phyloP scores from a whole-genome alignment of 2,888 invertebrate genomes.

The Tenthredo notha region DNA sequence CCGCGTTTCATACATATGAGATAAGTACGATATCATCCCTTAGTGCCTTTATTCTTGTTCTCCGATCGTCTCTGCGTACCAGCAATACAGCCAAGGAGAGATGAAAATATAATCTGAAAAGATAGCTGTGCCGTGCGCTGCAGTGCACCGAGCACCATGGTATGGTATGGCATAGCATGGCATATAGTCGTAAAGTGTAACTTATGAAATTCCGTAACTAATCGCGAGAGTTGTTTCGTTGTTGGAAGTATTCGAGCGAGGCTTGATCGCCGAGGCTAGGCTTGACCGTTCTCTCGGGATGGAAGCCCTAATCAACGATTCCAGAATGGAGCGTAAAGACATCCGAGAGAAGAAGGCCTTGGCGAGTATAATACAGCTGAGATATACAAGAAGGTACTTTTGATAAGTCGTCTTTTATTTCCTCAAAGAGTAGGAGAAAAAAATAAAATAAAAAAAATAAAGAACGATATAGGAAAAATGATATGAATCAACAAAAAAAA shows the following conservation, averaged over 20 bases:
- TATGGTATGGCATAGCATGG: too few species aligned
- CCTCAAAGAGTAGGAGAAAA: neutral
- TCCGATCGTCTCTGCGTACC: too few species aligned
- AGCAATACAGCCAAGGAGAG: neutral
- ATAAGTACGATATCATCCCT: neutral
- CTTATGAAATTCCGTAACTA: constrained; percentile 54
- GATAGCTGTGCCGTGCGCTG: neutral
- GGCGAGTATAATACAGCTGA: neutral
- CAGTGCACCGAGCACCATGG: constrained; percentile 5
- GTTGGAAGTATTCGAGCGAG: neutral
- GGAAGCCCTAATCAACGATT: constrained; percentile 62
- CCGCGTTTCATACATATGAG: neutral
- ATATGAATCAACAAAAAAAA: too few species aligned
- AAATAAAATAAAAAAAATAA: neutral
- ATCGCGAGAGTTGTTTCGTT: constrained; percentile 28
- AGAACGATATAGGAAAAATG: too few species aligned
- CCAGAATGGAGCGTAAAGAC: constrained; percentile 53
- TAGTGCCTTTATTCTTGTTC: neutral
- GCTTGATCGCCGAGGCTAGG: constrained; percentile 17
- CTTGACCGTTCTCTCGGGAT: constrained; percentile 23
- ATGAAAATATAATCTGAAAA: constrained; percentile 3
- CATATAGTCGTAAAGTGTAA: constrained; percentile 51
- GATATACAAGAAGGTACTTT: neutral
- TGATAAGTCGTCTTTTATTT: neutral
- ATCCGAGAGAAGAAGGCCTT: neutral